These are phyloP conservation scores for Trichopria drosophilae DNA, from an alignment of 2,888 invertebrate species.

Conservation along the genomic window DNA sequence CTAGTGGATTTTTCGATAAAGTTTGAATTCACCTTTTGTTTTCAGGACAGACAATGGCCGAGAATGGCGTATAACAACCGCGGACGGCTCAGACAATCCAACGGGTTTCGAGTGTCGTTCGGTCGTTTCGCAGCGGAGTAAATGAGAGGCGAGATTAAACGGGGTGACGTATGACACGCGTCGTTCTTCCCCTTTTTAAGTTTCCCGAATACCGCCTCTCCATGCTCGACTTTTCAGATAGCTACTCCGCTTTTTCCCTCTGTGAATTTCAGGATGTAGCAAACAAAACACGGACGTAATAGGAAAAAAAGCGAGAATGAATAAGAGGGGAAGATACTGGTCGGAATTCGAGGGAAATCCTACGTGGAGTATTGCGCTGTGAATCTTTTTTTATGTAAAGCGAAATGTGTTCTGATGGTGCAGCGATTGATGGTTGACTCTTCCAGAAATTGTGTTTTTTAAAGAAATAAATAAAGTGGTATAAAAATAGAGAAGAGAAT, in stretches of 20 bases:
- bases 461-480: too few species aligned
- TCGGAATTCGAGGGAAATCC: too few species aligned
- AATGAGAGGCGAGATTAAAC: constrained; percentile 56
- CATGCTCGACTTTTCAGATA: constrained; percentile 22
- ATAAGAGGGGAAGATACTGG: constrained; percentile 17
- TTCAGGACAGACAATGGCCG: constrained; percentile 31
- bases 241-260: constrained; percentile 31
- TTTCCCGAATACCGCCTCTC: constrained; percentile 3
- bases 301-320: constrained; percentile 12
- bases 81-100: constrained; percentile 28
- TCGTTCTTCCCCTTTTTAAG: constrained; percentile 28
- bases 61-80: constrained; percentile 48
- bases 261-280: constrained; percentile 18
- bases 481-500: too few species aligned
- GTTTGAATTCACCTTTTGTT: constrained; percentile 22
- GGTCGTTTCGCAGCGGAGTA: constrained; percentile 52
- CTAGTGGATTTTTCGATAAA: too few species aligned
- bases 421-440: too few species aligned
- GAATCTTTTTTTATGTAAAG: too few species aligned
- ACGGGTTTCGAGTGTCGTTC: constrained; percentile 40
- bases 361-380: too few species aligned
- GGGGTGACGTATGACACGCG: constrained; percentile 43
- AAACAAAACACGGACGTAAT: background rate
- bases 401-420: too few species aligned
- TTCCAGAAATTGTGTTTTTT: too few species aligned